Evolutionary conservation across 2,797 vertebrate genomes (phyloP).

Genomic region (Rhodeus uyekii): DNA sequence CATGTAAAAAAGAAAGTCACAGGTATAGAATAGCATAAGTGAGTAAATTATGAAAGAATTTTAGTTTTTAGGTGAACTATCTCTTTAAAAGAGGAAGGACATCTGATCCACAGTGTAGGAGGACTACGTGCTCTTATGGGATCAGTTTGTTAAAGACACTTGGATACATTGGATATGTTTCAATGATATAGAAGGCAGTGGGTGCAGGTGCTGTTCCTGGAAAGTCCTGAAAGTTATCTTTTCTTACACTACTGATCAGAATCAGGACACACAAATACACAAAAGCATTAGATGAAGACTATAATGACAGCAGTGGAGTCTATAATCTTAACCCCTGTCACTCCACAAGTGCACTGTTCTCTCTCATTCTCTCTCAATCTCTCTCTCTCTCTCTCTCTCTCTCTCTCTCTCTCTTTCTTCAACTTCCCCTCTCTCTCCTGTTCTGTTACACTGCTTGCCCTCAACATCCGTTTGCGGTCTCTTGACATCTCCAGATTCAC

Average conservation of each 20-base stretch:
- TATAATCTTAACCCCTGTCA: slow-evolving; percentile 15
- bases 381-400: not conserved
- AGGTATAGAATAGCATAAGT: not conserved
- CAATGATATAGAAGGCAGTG: not conserved
- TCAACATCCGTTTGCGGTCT: not conserved
- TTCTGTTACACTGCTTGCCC: slow-evolving; percentile 18
- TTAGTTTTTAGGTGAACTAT: not conserved
- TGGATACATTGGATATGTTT: not conserved
- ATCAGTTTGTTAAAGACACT: slow-evolving; percentile 9
- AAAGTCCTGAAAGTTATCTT: slow-evolving; percentile 28
- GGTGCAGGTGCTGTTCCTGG: slow-evolving; percentile 4
- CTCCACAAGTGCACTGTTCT: slow-evolving; percentile 12
- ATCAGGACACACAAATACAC: not conserved
- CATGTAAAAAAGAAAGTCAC: not conserved
- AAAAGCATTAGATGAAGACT: not conserved
- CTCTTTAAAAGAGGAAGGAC: not conserved
- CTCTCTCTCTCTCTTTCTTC: not conserved
- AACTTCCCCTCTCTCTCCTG: slow-evolving; percentile 41
- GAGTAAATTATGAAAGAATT: not conserved
- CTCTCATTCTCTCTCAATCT: not conserved
- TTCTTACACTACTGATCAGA: slow-evolving; percentile 29
- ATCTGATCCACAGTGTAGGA: not conserved
- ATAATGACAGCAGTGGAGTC: slow-evolving; percentile 22
- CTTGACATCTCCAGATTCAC: slow-evolving; percentile 18
- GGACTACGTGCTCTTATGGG: not conserved